A percentile compares a stretch with the other conserved stretches of the same genome.
Evolutionary conservation across 2,888 invertebrate genomes (phyloP).

Genomic region (Spicauda simplicius): DNA sequence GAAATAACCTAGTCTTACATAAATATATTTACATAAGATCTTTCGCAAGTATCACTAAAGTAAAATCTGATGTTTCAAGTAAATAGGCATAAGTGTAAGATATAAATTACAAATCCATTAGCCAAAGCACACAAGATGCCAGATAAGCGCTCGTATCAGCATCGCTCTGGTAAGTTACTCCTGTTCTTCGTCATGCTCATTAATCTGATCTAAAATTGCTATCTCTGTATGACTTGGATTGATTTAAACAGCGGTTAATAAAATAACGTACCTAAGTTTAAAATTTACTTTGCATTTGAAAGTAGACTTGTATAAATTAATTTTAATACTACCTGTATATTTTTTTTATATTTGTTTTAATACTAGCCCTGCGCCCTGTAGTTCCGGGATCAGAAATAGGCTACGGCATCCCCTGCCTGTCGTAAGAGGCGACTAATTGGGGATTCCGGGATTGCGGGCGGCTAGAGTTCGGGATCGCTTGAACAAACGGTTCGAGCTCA

Average conservation of each 20-base stretch:
- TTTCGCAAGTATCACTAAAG: background rate
- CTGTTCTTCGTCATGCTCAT: conserved; percentile 11
- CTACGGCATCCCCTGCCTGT: no score
- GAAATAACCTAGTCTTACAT: no score
- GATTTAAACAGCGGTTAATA: background rate
- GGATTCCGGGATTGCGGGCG: no score
- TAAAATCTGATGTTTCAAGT: background rate
- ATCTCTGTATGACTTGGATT: background rate
- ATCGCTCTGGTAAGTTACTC: conserved; percentile 21
- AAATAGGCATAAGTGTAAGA: conserved; percentile 2
- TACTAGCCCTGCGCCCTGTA: no score
- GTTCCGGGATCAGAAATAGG: no score
- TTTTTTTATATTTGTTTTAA: background rate
- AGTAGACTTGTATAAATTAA: no score
- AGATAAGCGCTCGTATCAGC: conserved; percentile 8
- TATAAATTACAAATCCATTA: conserved; percentile 15
- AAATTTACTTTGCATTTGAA: no score
- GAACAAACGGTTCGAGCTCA: no score
- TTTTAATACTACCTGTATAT: background rate
- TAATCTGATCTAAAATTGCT: conserved; percentile 9
- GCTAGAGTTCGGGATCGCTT: no score
- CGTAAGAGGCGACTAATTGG: no score
- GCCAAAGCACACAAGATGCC: conserved; percentile 21
- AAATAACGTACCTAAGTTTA: no score
- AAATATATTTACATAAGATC: no score